Percentiles rank a stretch among this genome's conserved stretches.
phyloP scores from a whole-genome alignment of 2,797 vertebrate species.

The Lindbergichthys nudifrons region DNA sequence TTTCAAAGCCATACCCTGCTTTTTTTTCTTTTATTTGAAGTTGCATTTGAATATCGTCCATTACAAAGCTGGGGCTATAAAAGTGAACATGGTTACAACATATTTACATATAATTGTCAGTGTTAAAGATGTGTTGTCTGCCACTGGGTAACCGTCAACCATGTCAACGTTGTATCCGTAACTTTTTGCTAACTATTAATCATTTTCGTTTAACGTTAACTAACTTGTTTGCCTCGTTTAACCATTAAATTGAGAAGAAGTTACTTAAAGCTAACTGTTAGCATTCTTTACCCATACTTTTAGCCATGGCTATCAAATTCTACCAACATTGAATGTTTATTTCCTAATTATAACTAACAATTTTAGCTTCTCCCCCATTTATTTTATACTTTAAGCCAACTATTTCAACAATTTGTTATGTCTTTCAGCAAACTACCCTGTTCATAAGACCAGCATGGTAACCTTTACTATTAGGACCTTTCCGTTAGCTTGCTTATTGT shows the following conservation, averaged over 20 bases:
- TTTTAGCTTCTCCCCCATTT: neutral
- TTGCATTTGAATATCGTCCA: too few species aligned
- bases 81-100: too few species aligned
- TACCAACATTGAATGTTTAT: neutral
- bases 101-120: too few species aligned
- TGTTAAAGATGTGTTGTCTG: too few species aligned
- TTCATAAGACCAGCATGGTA: too few species aligned
- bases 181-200: neutral
- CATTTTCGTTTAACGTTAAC: neutral
- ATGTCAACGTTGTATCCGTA: too few species aligned
- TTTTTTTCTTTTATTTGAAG: too few species aligned
- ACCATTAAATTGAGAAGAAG: neutral
- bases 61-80: too few species aligned
- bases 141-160: too few species aligned
- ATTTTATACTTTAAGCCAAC: neutral
- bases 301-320: neutral
- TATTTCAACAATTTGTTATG: neutral
- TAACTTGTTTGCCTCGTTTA: neutral
- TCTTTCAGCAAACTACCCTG: neutral
- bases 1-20: too few species aligned
- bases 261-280: neutral
- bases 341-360: neutral
- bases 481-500: neutral
- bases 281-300: neutral
- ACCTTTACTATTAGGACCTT: neutral